Evolutionary conservation across 1,140 invertebrate species (phyloP).

Genomic region (Caenorhabditis brenneri): DNA sequence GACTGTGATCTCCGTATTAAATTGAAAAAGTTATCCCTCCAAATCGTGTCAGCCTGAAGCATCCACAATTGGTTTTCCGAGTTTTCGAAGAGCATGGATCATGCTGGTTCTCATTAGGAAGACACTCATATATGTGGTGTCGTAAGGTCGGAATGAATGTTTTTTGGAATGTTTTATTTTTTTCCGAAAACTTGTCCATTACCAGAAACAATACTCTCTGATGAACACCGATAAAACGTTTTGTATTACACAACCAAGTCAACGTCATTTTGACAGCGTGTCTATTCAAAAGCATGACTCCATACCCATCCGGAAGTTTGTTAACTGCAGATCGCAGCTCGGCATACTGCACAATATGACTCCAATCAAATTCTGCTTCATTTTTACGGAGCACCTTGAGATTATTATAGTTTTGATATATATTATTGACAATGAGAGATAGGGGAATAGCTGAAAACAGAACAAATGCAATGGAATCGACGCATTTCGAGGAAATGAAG

Average conservation of each 20-base stretch:
- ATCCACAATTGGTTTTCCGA: constrained; percentile 59
- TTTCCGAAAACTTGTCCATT: constrained; percentile 52
- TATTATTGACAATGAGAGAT: constrained; percentile 23
- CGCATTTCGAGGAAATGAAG: not conserved
- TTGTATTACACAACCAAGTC: constrained; percentile 59
- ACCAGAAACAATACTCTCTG: constrained; percentile 55
- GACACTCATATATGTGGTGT: constrained; percentile 60
- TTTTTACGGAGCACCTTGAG: constrained; percentile 33
- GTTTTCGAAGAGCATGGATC: constrained; percentile 53
- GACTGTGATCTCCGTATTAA: not conserved
- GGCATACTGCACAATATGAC: constrained; percentile 17
- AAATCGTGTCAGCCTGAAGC: constrained; percentile 60
- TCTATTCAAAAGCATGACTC: constrained; percentile 57
- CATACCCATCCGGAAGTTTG: constrained; percentile 45
- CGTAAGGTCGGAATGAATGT: constrained; percentile 55
- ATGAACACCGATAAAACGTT: constrained; percentile 49
- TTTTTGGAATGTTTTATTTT: constrained; percentile 41
- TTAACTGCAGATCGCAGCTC: constrained; percentile 28
- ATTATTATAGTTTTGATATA: constrained; percentile 44
- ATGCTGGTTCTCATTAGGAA: constrained; percentile 59
- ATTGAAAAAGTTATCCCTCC: constrained; percentile 52
- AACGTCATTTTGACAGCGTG: constrained; percentile 58
- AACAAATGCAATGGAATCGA: not conserved
- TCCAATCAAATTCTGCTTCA: constrained; percentile 25
- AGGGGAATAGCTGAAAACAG: constrained; percentile 39